These are phyloP conservation scores for Protosalanx chinensis DNA, from an alignment of 2,797 vertebrate genomes.

Conservation along the genomic window DNA sequence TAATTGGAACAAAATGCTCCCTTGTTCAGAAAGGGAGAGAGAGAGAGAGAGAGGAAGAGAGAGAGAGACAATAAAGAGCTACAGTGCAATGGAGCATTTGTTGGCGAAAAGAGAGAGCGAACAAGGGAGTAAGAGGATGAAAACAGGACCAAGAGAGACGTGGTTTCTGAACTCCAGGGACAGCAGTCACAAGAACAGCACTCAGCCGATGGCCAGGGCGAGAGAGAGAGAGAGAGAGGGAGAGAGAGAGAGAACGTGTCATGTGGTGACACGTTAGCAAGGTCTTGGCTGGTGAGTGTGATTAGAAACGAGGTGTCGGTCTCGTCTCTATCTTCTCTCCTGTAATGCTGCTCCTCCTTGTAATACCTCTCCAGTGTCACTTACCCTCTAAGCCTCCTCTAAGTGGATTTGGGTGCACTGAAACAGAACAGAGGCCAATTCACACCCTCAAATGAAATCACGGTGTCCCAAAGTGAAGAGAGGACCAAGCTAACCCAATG, in stretches of 20 bases:
- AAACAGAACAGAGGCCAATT: constrained; percentile 35
- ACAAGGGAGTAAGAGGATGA: not conserved
- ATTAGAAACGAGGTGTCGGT: constrained; percentile 46
- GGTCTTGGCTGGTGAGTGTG: constrained; percentile 41
- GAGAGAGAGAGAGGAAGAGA: constrained; percentile 35
- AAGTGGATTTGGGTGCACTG: constrained; percentile 48
- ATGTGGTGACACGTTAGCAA: constrained; percentile 48
- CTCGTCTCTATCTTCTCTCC: constrained; percentile 17
- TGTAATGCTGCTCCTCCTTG: constrained; percentile 32
- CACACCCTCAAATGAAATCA: constrained; percentile 42
- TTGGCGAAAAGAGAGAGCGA: not conserved
- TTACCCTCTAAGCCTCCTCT: constrained; percentile 32
- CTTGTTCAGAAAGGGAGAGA: constrained; percentile 49
- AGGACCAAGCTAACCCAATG: too few species aligned
- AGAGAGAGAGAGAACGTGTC: not conserved
- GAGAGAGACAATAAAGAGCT: constrained; percentile 10
- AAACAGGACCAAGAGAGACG: constrained; percentile 31
- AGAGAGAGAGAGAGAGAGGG: too few species aligned
- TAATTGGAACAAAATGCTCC: constrained; percentile 72
- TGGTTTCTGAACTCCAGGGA: constrained; percentile 51
- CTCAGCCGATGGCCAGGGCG: constrained; percentile 26
- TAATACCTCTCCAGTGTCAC: constrained; percentile 38
- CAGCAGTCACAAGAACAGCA: constrained; percentile 48
- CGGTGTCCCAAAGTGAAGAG: constrained; percentile 7
- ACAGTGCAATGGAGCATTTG: not conserved